A percentile compares a stretch with the other conserved stretches of the same genome.
phyloP scores from a whole-genome alignment of 1,140 invertebrate genomes.

The Heliconius melpomene region DNA sequence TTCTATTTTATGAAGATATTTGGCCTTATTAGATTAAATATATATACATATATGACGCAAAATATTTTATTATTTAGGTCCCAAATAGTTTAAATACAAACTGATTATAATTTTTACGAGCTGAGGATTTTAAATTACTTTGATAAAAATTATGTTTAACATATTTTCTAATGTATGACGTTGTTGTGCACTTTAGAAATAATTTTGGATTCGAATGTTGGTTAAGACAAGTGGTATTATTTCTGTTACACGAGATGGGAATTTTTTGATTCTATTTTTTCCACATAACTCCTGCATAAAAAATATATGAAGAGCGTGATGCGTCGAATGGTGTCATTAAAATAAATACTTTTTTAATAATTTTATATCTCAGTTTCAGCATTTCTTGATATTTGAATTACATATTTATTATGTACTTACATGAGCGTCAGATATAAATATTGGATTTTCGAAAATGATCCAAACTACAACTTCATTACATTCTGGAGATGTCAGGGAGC shows the following conservation, averaged over 20 bases:
- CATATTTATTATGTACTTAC: conserved; percentile 68
- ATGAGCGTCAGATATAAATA: conserved; percentile 85
- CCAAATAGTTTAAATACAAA: not conserved
- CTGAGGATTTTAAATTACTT: not conserved
- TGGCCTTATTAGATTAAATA: not conserved
- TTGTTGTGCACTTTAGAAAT: not conserved
- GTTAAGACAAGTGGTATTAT: not conserved
- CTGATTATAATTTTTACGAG: not conserved
- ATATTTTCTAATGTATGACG: not conserved
- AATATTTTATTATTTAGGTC: not conserved
- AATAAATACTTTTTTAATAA: too few species aligned
- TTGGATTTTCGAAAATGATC: conserved; percentile 88
- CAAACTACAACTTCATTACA: conserved; percentile 90
- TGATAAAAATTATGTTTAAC: not conserved
- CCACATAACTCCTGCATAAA: too few species aligned
- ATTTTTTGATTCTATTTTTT: too few species aligned
- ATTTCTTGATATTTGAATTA: too few species aligned
- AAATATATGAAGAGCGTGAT: too few species aligned
- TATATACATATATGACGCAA: not conserved
- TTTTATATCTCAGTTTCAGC: too few species aligned
- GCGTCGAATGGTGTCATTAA: too few species aligned
- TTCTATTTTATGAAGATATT: not conserved
- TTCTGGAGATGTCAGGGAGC: conserved; percentile 91
- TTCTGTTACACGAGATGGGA: not conserved
- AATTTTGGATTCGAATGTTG: not conserved